phyloP scores from a whole-genome alignment of 1,140 invertebrate species.

The Drosophila elegans region DNA sequence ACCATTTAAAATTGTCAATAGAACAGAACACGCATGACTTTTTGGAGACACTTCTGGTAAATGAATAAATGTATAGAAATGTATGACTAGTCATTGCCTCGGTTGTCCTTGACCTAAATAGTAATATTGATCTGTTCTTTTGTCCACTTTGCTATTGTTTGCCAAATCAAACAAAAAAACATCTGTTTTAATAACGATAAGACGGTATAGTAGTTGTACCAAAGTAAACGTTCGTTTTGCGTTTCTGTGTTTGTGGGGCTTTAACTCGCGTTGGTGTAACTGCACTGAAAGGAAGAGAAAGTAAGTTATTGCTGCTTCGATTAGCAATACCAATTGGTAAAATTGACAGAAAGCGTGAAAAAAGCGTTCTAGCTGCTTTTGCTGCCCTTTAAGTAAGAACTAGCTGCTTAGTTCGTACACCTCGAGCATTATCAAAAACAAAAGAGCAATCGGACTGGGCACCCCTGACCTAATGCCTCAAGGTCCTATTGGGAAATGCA shows the following conservation, averaged over 20 bases:
- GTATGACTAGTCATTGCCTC: too few species aligned
- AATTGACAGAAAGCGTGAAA: not conserved
- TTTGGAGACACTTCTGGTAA: too few species aligned
- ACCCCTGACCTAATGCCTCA: constrained; percentile 4
- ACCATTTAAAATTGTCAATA: too few species aligned
- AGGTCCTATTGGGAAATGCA: constrained; percentile 4
- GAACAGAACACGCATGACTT: too few species aligned
- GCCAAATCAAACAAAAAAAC: not conserved
- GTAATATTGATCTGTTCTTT: not conserved
- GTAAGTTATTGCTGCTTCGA: not conserved
- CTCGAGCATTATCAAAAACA: not conserved
- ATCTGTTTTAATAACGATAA: not conserved
- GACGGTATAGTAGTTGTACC: not conserved
- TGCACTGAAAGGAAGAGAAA: too few species aligned
- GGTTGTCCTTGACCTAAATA: not conserved
- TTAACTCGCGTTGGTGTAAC: not conserved
- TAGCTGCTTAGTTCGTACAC: not conserved
- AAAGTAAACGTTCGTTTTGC: too few species aligned
- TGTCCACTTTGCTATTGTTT: not conserved
- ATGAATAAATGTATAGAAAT: too few species aligned
- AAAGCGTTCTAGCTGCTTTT: not conserved
- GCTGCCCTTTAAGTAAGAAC: not conserved
- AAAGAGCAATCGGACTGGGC: not conserved
- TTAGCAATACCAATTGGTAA: not conserved
- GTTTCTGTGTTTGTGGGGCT: too few species aligned